Evolutionary conservation across 2,797 vertebrate species (phyloP), one percentile per base, ranked within the genome.

Genomic region (Melopsittacus undulatus): DNA sequence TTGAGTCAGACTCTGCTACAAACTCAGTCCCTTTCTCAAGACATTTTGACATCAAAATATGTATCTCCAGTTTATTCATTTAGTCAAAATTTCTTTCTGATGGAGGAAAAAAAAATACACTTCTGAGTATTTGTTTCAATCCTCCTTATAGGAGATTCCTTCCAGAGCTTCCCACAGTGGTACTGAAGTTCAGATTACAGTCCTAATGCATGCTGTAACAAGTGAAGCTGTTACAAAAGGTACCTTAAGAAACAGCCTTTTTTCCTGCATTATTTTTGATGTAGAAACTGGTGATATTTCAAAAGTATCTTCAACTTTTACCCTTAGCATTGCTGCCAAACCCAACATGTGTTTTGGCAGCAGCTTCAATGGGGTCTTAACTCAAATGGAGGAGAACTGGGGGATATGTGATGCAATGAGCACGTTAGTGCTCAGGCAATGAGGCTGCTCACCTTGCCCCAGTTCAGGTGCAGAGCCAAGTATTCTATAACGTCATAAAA

Each of bases 401-500:
- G 26, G 22, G 49, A 23, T 10, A 21, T 51, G 45, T 89, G 76
- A 52, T 78, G 77, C 84, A 94, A 67, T 36, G 59, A 73, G 34
- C 57, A 48, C 12, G 34, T 83, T 59, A 69, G 52, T 75, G 57
- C 48, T 75, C 40, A 43, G 79, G 79, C 79, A 75, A 27, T 34
- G 51, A 87, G 90, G 54, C 78, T 92, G 74, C 87, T 91, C 72
- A 87, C 90, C 91, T 93, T 87, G 69, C 38, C 81, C 86, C 30
- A 74, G 0, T 85, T 92, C 73, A 90, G 62, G 40, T 83, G 54
- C 62, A 83, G 66, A 88, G 72, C 78, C 87, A 94, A 87, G 43
- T 74, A 87, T 72, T 83, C 84, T 83, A 64, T 90, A 90, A 92
- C 83, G 89, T 95, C 91, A 87, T 81, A 89, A 86, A 96, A 62